phyloP scores from a whole-genome alignment of 2,888 invertebrate genomes.

The Chrysodeixis includens region DNA sequence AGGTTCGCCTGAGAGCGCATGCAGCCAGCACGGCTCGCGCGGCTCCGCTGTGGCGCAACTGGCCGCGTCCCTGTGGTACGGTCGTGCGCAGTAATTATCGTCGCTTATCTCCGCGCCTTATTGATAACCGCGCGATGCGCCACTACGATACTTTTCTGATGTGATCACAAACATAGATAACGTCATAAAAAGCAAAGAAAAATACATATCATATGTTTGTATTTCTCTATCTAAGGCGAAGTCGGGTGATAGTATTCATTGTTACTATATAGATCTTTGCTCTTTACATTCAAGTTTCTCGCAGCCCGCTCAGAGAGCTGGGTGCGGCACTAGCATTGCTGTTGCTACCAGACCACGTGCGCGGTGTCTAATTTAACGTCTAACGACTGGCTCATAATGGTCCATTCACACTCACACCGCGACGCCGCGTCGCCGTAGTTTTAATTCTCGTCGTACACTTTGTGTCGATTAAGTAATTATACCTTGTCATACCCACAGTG shows the following conservation, averaged over 20 bases:
- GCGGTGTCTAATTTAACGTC: slow-evolving; percentile 70
- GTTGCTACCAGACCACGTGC: slow-evolving; percentile 54
- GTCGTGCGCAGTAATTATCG: slow-evolving; percentile 59
- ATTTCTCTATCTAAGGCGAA: neutral
- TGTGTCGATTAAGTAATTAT: slow-evolving; percentile 12
- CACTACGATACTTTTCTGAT: slow-evolving; percentile 52
- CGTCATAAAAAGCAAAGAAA: slow-evolving; percentile 33
- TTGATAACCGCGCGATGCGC: slow-evolving; percentile 57
- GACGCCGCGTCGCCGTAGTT: slow-evolving; percentile 14
- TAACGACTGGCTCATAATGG: slow-evolving; percentile 58
- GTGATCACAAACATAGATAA: slow-evolving; percentile 56
- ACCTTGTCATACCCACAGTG: neutral
- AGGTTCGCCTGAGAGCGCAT: neutral
- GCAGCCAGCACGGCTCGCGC: neutral
- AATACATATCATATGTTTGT: neutral
- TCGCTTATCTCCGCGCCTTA: slow-evolving; percentile 55
- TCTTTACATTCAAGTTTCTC: neutral
- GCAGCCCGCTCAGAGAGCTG: neutral
- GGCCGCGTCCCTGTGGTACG: slow-evolving; percentile 20
- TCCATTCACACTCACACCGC: slow-evolving; percentile 54
- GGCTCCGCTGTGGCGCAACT: slow-evolving; percentile 9
- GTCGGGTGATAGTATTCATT: neutral
- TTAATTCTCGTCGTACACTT: slow-evolving; percentile 3
- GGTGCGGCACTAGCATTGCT: slow-evolving; percentile 27
- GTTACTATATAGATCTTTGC: neutral